phyloP scores from a whole-genome alignment of 2,888 invertebrate species.

The Dasysyrphus albostriatus region DNA sequence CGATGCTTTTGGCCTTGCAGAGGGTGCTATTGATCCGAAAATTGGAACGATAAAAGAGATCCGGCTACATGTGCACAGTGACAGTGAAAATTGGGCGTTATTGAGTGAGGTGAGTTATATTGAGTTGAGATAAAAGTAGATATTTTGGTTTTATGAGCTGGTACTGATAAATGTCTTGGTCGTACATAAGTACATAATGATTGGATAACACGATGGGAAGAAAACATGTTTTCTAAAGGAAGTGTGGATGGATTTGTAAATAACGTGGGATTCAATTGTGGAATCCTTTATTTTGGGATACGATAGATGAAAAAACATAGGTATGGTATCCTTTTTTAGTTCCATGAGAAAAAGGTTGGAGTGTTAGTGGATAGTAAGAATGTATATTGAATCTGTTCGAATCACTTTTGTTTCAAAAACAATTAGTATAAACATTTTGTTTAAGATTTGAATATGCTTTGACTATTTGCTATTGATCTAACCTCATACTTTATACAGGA shows the following conservation, averaged over 20 bases:
- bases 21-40: slow-evolving; percentile 87
- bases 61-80: slow-evolving; percentile 90
- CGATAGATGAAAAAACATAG: background rate
- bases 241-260: slow-evolving; percentile 1
- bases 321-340: background rate
- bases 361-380: too few relatives aligned
- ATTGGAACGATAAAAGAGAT: slow-evolving; percentile 89
- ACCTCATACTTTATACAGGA: too few relatives aligned
- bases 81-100: slow-evolving; percentile 95
- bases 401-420: too few relatives aligned
- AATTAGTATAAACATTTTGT: too few relatives aligned
- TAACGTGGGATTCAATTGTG: background rate
- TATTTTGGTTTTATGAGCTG: slow-evolving; percentile 3
- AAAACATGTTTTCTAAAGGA: background rate
- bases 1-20: slow-evolving; percentile 92
- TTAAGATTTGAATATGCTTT: too few relatives aligned
- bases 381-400: too few relatives aligned
- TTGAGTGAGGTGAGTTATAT: slow-evolving; percentile 91
- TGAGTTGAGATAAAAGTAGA: slow-evolving; percentile 12
- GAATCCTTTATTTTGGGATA: background rate
- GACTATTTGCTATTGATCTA: too few relatives aligned
- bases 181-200: slow-evolving; percentile 7
- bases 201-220: background rate
- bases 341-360: too few relatives aligned
- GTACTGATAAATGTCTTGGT: background rate